These are phyloP conservation scores for Platyscelio sp. DNA, from an alignment of 2,888 invertebrate species.

Conservation along the genomic window DNA sequence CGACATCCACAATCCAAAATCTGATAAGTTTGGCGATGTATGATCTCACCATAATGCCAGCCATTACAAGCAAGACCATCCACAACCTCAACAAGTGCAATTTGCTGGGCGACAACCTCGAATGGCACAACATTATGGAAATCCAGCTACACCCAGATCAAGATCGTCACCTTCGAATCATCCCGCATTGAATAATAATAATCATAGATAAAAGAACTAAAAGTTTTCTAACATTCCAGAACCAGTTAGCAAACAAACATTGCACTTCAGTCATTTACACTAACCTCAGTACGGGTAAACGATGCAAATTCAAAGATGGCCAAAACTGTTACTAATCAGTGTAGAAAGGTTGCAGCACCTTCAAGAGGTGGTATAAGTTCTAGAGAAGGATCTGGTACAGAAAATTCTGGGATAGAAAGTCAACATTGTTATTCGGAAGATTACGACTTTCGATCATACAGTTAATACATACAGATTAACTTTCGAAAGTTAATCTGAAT, in stretches of 20 bases:
- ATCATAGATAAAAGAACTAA: conserved; percentile 55
- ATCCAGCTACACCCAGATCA: conserved; percentile 84
- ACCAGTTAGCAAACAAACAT: conserved; percentile 87
- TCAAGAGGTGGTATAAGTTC: conserved; percentile 86
- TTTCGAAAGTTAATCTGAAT: conserved; percentile 88
- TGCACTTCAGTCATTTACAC: conserved; percentile 91
- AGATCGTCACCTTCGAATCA: conserved; percentile 85
- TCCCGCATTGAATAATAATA: conserved; percentile 72
- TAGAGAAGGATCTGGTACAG: conserved; percentile 88
- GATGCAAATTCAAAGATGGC: conserved; percentile 89
- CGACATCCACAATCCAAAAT: conserved; percentile 89
- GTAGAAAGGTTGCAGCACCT: conserved; percentile 87
- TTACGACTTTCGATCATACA: conserved; percentile 79
- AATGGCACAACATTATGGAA: conserved; percentile 73
- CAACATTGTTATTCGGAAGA: conserved; percentile 81
- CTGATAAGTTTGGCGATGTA: conserved; percentile 90
- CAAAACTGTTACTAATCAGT: no score
- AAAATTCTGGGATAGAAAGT: conserved; percentile 88
- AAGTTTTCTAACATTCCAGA: conserved; percentile 79
- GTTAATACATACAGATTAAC: no score
- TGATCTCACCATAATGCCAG: conserved; percentile 85
- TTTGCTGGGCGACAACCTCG: conserved; percentile 72
- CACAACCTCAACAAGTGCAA: conserved; percentile 77
- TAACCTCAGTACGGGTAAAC: conserved; percentile 90
- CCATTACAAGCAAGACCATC: conserved; percentile 86